Conservation (phyloP, 1,140 invertebrate genomes). For the Wasmannia auropunctata region DNA sequence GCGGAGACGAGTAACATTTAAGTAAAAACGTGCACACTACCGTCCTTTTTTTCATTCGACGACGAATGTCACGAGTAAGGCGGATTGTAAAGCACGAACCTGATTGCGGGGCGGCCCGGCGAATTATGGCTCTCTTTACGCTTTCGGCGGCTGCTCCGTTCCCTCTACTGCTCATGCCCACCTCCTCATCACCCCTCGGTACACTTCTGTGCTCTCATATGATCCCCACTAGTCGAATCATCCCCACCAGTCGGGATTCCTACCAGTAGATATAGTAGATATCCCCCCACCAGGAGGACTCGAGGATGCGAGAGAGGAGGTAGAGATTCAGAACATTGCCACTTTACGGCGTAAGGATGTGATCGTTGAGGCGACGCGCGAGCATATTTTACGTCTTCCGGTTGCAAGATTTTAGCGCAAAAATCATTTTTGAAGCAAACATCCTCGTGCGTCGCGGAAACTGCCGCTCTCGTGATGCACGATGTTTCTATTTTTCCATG, state of each 20-base stretch:
- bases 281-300: conserved; percentile 23
- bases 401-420: conserved; percentile 20
- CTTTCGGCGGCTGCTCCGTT: conserved; percentile 76
- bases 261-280: not conserved
- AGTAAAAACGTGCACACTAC: conserved; percentile 66
- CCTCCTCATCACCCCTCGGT: conserved; percentile 57
- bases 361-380: conserved; percentile 38
- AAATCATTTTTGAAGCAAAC: conserved; percentile 41
- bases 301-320: not conserved
- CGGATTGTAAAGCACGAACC: conserved; percentile 76
- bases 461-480: not conserved
- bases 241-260: conserved; percentile 38
- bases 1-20: conserved; percentile 11
- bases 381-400: conserved; percentile 45
- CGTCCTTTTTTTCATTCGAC: conserved; percentile 60
- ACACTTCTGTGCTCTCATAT: conserved; percentile 62
- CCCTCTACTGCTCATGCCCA: conserved; percentile 63
- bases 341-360: conserved; percentile 70
- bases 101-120: conserved; percentile 81
- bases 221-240: conserved; percentile 37
- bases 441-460: not conserved
- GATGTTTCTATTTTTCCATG: not conserved
- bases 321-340: conserved; percentile 50
- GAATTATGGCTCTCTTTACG: conserved; percentile 81
- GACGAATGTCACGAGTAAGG: conserved; percentile 56